Conservation (phyloP, 2,888 invertebrate genomes). For the Plagodis dolabraria region DNA sequence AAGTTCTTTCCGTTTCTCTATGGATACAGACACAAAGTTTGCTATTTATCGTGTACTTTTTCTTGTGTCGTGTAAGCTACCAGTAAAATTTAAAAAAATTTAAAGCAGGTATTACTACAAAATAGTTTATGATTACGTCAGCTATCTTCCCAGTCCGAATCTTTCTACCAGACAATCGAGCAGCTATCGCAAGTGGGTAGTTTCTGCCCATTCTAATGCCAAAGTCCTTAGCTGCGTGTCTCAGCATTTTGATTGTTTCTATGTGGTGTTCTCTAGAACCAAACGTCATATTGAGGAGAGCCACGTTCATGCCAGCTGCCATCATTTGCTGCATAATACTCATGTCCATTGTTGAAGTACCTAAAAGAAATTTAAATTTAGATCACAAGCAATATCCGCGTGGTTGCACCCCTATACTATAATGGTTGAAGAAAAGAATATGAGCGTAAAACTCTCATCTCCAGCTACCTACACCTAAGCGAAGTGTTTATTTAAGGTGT, state of each 20-base stretch:
- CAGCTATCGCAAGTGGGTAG: constrained; percentile 92
- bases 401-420: no score
- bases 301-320: constrained; percentile 81
- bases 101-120: no score
- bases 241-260: constrained; percentile 70
- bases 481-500: no score
- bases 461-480: no score
- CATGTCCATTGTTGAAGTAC: constrained; percentile 61
- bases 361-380: constrained; percentile 39
- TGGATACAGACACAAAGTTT: no score
- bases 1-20: no score
- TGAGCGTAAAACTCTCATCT: no score
- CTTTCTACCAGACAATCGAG: constrained; percentile 94
- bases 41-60: no score
- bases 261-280: constrained; percentile 69
- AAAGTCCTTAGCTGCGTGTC: constrained; percentile 80
- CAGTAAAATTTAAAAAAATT: no score
- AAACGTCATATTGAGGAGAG: constrained; percentile 72
- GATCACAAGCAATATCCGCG: no score
- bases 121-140: constrained; percentile 86
- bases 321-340: constrained; percentile 78
- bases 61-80: no score
- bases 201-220: constrained; percentile 85
- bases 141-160: constrained; percentile 93
- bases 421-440: no score